Evolutionary conservation across 2,888 invertebrate genomes (phyloP).

Genomic region (Melieria crassipennis): DNA sequence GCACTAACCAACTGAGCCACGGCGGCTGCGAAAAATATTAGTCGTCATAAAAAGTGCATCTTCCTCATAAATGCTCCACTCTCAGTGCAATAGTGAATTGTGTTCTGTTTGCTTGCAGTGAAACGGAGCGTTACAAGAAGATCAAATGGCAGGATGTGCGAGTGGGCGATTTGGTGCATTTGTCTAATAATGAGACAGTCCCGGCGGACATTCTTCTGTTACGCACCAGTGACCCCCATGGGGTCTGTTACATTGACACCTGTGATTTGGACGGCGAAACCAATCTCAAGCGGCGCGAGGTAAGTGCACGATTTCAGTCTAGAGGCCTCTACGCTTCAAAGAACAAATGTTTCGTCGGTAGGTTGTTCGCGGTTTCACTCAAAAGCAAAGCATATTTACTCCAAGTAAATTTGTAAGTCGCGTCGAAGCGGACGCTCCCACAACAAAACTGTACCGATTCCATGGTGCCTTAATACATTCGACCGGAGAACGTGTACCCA

Average conservation of each 20-base stretch:
- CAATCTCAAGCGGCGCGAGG: conserved; percentile 91
- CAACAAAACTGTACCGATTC: conserved; percentile 95
- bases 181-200: conserved; percentile 95
- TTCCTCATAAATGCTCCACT: too few relatives aligned
- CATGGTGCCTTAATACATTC: conserved; percentile 88
- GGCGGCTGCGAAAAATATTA: too few relatives aligned
- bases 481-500: conserved; percentile 79
- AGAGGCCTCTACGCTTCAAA: not conserved
- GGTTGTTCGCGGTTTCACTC: conserved; percentile 65
- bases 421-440: conserved; percentile 93
- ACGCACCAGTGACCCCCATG: conserved; percentile 86
- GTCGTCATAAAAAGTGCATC: too few relatives aligned
- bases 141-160: conserved; percentile 90
- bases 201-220: conserved; percentile 95
- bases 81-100: too few relatives aligned
- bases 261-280: conserved; percentile 97
- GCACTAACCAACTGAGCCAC: too few relatives aligned
- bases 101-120: conserved; percentile 67
- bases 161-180: conserved; percentile 93
- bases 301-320: conserved; percentile 54
- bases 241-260: conserved; percentile 93
- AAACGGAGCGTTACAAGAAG: conserved; percentile 83
- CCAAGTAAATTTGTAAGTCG: conserved; percentile 84
- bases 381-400: conserved; percentile 77
- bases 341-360: conserved; percentile 33